Evolutionary conservation across 1,140 invertebrate species (phyloP), one percentile per base, ranked within the genome.

Genomic region (Danaus plexippus): DNA sequence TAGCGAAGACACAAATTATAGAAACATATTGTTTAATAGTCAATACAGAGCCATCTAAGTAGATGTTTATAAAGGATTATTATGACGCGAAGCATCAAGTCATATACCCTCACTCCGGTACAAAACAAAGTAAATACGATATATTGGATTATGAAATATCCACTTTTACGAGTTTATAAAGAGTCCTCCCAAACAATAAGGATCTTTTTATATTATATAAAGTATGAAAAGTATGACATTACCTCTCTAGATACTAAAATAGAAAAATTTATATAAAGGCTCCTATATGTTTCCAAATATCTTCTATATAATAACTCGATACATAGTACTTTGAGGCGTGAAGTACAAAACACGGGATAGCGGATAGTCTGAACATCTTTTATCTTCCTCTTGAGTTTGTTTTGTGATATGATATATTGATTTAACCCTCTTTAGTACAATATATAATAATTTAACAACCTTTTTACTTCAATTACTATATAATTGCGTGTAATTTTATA

Each of bases 21-120:
- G 74, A 72, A 66, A 68, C 76, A 80, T 81, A 85, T 79, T 80
- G 71, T 85, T 81, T 84, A 84, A 86, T 86, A 86, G 83, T 81
- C 69, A 79, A 82, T 84, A 77, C 75, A 82, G 76, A 85, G 77
- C 68, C 76, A 80, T 77, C 71, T 80, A 81, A 67, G 61, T 77
- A 81, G 75, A 75, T 75, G 69, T 73, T 71, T 68, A 77, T 75
- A 58, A 66, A 61, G 54, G 62, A 70, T 64, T 64, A 66, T 62
- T 62, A 67, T 63, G 63, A 67, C 64, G 54, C 65, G 61, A 67
- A 63, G 55, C 67, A 70, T 61, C 63, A 67, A 61, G 63, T 70
- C 68, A 55, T 65, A 51, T 62, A 68, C 63, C 75, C 67, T 65
- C 64, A 70, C 66, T 70, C 80, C 80, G 74, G 82, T 85, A 85